These are phyloP conservation scores for Gryllus longicercus DNA, from an alignment of 2,888 invertebrate genomes.

Conservation along the genomic window DNA sequence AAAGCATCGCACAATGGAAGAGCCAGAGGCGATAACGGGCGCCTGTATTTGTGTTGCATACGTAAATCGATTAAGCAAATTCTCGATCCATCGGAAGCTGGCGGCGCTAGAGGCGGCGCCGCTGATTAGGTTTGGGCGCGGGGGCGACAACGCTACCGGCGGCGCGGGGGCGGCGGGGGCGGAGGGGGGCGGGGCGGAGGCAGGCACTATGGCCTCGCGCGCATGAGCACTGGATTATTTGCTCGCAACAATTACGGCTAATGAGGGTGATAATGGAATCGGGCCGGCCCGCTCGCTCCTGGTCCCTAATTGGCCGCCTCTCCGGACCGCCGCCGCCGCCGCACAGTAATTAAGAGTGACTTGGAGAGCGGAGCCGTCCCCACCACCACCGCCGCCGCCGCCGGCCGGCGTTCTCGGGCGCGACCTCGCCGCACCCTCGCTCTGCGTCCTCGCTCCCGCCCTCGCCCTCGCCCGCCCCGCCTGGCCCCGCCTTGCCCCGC, in stretches of 20 bases:
- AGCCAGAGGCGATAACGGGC: neutral
- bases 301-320: conserved; percentile 30
- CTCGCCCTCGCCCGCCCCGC: neutral
- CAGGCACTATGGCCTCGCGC: conserved; percentile 8
- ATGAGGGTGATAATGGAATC: conserved; percentile 34
- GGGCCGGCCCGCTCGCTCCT: conserved; percentile 24
- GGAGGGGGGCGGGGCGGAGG: neutral
- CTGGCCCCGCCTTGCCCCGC: no score
- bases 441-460: neutral
- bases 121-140: conserved; percentile 30
- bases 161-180: neutral
- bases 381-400: conserved; percentile 40
- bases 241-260: conserved; percentile 33
- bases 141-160: neutral
- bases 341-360: conserved; percentile 32
- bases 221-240: conserved; percentile 33
- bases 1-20: neutral
- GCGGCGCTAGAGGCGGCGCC: neutral
- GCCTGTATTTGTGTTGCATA: neutral
- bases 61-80: conserved; percentile 17
- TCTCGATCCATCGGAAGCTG: conserved; percentile 12
- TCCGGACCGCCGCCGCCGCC: neutral
- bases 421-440: conserved; percentile 41
- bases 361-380: conserved; percentile 22
- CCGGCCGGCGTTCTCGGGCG: neutral